Conservation (phyloP, 2,797 vertebrate species). For the Bovichtus variegatus region DNA sequence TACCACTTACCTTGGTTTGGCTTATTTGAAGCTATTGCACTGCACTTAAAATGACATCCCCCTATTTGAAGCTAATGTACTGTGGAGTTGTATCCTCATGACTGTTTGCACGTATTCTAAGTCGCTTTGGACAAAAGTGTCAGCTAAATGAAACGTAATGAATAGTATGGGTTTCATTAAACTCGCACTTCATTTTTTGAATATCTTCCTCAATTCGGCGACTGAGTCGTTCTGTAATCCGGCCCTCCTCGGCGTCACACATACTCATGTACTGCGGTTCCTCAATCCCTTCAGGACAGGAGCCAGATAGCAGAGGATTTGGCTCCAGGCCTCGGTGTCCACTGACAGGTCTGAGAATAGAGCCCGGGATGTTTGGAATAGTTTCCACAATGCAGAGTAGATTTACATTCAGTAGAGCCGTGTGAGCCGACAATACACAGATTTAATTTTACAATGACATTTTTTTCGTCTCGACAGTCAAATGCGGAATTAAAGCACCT, state of each 20-base stretch:
- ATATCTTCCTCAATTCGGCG: background rate
- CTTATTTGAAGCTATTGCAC: too few relatives aligned
- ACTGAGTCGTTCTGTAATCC: constrained; percentile 38
- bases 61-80: too few relatives aligned
- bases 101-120: too few relatives aligned
- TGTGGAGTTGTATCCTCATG: too few relatives aligned
- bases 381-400: constrained; percentile 57
- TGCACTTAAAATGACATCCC: too few relatives aligned
- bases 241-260: constrained; percentile 16
- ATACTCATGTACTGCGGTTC: background rate
- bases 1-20: too few relatives aligned
- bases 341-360: constrained; percentile 63
- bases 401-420: constrained; percentile 25
- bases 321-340: constrained; percentile 30
- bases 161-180: background rate
- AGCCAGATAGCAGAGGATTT: constrained; percentile 27
- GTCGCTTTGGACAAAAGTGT: too few relatives aligned
- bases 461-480: background rate
- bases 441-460: background rate
- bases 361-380: constrained; percentile 53
- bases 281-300: constrained; percentile 21
- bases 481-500: background rate
- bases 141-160: too few relatives aligned
- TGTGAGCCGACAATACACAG: background rate
- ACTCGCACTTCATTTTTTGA: constrained; percentile 8